These are phyloP conservation scores for Heteromyza rotundicornis DNA, from an alignment of 2,888 invertebrate species.

Conservation along the genomic window DNA sequence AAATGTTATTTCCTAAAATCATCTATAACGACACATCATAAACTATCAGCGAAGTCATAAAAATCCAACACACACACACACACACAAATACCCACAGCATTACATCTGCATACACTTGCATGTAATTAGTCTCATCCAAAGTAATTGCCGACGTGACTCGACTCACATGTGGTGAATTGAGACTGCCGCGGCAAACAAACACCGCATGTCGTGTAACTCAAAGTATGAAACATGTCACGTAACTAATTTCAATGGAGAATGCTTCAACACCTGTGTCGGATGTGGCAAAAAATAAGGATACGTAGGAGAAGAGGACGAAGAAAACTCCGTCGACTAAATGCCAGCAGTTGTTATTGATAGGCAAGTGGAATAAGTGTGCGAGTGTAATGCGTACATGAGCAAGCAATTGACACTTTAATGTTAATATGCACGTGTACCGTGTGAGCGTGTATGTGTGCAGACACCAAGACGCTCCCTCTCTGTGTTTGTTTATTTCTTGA, in stretches of 20 bases:
- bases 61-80: not conserved
- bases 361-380: too few species aligned
- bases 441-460: not conserved
- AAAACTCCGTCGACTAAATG: too few species aligned
- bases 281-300: too few species aligned
- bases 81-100: not conserved
- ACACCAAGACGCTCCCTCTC: not conserved
- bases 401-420: not conserved
- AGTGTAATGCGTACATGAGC: too few species aligned
- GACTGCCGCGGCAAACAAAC: not conserved
- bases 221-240: conserved; percentile 23
- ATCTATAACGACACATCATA: not conserved
- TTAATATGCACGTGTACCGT: not conserved
- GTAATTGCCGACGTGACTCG: conserved; percentile 45
- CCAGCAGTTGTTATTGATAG: too few species aligned
- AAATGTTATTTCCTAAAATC: too few species aligned
- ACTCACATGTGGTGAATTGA: conserved; percentile 16
- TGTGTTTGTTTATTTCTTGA: too few species aligned
- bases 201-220: too few species aligned
- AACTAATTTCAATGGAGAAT: conserved; percentile 8
- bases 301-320: too few species aligned
- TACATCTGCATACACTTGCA: conserved; percentile 3
- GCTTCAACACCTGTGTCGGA: conserved; percentile 1
- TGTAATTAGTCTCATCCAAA: conserved; percentile 18
- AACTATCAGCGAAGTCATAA: not conserved